Evolutionary conservation across 2,797 vertebrate genomes (phyloP).

Genomic region (Prunella strophiata): DNA sequence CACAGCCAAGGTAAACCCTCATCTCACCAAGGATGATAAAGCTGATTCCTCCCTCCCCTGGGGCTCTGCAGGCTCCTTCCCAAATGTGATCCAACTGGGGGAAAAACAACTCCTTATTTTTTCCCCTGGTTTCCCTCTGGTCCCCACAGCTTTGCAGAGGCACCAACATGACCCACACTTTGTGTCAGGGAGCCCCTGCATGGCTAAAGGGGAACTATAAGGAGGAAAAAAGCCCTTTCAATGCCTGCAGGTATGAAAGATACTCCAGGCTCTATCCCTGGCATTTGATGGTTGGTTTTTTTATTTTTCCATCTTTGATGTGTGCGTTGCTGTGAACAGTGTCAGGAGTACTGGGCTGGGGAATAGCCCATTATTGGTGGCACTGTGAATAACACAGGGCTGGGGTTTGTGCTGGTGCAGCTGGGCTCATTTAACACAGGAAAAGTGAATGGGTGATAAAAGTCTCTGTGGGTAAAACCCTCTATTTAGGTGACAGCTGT

Average conservation of each 20-base stretch:
- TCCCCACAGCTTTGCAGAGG: neutral
- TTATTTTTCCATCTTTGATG: neutral
- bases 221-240: neutral
- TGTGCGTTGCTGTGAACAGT: neutral
- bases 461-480: neutral
- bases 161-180: rapidly evolving
- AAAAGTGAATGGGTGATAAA: neutral
- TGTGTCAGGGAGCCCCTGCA: rapidly evolving
- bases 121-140: neutral
- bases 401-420: neutral
- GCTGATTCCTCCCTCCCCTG: neutral
- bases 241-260: neutral
- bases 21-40: neutral
- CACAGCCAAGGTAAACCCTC: neutral
- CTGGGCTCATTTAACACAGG: neutral
- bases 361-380: neutral
- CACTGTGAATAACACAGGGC: neutral
- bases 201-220: neutral
- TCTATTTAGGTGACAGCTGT: neutral
- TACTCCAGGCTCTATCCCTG: neutral
- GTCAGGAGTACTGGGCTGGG: neutral
- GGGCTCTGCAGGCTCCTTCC: neutral
- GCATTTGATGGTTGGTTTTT: rapidly evolving
- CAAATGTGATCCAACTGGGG: neutral
- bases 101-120: neutral